These are phyloP conservation scores for Columbina picui DNA, from an alignment of 2,113 vertebrate genomes.

Conservation along the genomic window DNA sequence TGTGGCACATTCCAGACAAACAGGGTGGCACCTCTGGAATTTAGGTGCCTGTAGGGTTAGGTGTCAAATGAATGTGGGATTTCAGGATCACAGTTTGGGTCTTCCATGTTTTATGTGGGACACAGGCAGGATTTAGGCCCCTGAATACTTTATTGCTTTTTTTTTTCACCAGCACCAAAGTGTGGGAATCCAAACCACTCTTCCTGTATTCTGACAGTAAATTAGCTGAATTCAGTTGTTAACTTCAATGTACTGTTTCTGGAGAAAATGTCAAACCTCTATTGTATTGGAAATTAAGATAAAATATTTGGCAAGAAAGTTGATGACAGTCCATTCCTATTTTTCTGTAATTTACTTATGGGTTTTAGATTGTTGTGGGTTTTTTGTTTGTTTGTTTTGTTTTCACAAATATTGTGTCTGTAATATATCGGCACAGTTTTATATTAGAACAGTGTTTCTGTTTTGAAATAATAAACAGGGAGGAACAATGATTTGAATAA, in stretches of 20 bases:
- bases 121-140: neutral
- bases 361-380: neutral
- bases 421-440: neutral
- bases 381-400: neutral
- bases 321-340: neutral
- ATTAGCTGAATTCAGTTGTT: neutral
- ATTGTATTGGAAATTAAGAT: neutral
- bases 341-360: neutral
- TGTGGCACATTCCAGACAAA: conserved; percentile 24
- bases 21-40: conserved; percentile 45
- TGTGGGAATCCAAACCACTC: neutral
- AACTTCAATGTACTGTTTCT: neutral
- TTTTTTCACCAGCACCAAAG: neutral
- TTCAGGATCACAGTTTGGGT: conserved; percentile 17
- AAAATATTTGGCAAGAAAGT: neutral
- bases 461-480: neutral
- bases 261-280: neutral
- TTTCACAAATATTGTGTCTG: neutral
- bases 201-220: neutral
- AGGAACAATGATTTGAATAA: neutral
- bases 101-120: neutral
- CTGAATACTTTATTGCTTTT: neutral
- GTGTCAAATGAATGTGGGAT: conserved; percentile 50
- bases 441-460: neutral
- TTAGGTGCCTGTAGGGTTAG: conserved; percentile 38